Conservation (phyloP, 2,113 vertebrate species). For the Lepus europaeus region DNA sequence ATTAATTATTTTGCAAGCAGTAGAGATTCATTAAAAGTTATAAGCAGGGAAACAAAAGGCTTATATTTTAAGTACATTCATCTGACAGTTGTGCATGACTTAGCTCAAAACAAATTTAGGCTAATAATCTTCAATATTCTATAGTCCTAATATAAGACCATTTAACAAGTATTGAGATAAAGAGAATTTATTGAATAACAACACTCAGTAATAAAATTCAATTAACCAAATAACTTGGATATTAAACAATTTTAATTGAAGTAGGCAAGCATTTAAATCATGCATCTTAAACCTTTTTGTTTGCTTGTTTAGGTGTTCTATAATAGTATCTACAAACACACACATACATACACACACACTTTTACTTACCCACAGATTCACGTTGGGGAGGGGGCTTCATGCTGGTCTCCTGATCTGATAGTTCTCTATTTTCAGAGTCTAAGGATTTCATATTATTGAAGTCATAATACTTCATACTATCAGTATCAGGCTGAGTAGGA, state of each 20-base stretch:
- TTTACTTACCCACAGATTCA: constrained; percentile 60
- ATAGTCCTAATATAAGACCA: neutral
- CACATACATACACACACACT: neutral
- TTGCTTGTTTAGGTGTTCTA: neutral
- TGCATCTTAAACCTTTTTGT: neutral
- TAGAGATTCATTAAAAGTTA: neutral
- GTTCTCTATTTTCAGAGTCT: neutral
- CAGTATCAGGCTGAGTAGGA: neutral
- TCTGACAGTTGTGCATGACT: neutral
- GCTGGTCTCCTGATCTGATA: neutral
- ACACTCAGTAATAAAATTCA: neutral
- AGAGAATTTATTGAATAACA: neutral
- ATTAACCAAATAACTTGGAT: constrained; percentile 11
- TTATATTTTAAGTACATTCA: neutral
- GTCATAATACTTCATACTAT: neutral
- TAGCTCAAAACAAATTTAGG: neutral
- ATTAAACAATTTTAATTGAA: neutral
- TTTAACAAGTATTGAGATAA: neutral
- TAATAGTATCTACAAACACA: neutral
- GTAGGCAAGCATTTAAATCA: neutral
- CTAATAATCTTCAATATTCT: neutral
- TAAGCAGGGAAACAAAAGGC: neutral
- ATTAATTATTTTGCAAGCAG: neutral
- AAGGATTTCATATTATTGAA: neutral
- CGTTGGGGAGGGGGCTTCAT: neutral